phyloP scores from a whole-genome alignment of 2,888 invertebrate species.

The Marasmarcha lunaedactyla region DNA sequence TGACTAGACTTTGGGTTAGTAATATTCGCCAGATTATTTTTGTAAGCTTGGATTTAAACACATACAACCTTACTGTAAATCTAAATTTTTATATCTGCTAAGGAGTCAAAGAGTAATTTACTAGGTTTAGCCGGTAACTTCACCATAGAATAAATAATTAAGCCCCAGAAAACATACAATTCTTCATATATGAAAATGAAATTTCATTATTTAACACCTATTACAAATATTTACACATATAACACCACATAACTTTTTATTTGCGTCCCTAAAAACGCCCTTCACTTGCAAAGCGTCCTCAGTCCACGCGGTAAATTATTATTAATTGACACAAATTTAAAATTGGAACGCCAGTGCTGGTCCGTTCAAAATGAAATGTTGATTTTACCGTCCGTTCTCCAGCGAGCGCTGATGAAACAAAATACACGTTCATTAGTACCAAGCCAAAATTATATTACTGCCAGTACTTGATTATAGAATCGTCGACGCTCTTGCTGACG shows the following conservation, averaged over 20 bases:
- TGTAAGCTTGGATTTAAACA: no score
- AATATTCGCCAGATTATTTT: no score
- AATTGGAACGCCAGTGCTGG: constrained; percentile 21
- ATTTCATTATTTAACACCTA: no score
- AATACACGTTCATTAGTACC: constrained; percentile 64
- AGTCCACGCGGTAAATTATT: constrained; percentile 13
- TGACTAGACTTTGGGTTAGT: no score
- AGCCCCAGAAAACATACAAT: neutral
- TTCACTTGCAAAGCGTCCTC: constrained; percentile 27
- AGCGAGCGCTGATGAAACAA: constrained; percentile 52
- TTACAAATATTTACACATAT: no score
- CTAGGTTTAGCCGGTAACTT: neutral
- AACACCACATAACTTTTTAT: no score
- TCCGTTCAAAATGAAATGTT: constrained; percentile 47
- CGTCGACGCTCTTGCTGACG: constrained; percentile 21
- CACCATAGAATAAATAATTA: neutral
- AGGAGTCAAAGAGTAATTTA: no score
- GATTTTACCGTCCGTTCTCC: constrained; percentile 38
- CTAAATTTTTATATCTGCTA: no score
- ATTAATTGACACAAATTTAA: constrained; percentile 46
- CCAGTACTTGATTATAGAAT: constrained; percentile 54
- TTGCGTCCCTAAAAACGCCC: no score
- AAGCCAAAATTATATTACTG: constrained; percentile 56
- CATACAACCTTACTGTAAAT: no score
- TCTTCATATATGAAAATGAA: no score